Percentiles rank a stretch among this genome's conserved stretches.
phyloP scores from a whole-genome alignment of 1,140 invertebrate genomes.

The Cyclargus thomasi region DNA sequence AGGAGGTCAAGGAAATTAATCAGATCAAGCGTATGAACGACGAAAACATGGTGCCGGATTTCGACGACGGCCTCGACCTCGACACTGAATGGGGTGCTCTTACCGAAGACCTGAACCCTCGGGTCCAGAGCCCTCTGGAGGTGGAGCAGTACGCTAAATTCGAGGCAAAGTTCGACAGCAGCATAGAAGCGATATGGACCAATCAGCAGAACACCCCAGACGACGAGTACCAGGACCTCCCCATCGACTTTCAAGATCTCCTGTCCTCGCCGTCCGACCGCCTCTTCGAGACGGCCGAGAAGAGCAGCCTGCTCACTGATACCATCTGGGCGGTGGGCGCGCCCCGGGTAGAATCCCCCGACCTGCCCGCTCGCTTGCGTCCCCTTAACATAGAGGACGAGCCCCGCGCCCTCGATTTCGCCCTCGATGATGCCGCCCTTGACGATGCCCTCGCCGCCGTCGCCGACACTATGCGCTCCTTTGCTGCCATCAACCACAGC shows the following conservation, averaged over 20 bases:
- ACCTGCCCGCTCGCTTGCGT: slow-evolving; percentile 56
- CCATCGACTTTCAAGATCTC: slow-evolving; percentile 76
- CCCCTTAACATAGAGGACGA: slow-evolving; percentile 55
- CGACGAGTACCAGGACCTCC: slow-evolving; percentile 76
- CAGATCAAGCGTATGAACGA: slow-evolving; percentile 42
- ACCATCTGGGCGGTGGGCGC: slow-evolving; percentile 61
- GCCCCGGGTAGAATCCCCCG: slow-evolving; percentile 39
- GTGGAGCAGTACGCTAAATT: slow-evolving; percentile 78
- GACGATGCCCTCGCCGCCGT: slow-evolving; percentile 57
- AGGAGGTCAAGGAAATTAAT: slow-evolving; percentile 54
- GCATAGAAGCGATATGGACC: slow-evolving; percentile 79
- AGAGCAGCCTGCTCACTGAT: slow-evolving; percentile 52
- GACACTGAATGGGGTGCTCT: slow-evolving; percentile 61
- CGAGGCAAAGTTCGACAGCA: slow-evolving; percentile 80
- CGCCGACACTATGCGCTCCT: slow-evolving; percentile 60
- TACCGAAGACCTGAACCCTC: slow-evolving; percentile 48
- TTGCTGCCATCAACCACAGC: slow-evolving; percentile 76
- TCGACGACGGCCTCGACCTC: slow-evolving; percentile 56
- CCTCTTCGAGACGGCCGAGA: slow-evolving; percentile 59
- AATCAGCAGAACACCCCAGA: slow-evolving; percentile 66
- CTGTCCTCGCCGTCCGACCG: slow-evolving; percentile 74
- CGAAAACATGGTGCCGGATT: slow-evolving; percentile 59
- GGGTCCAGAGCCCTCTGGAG: slow-evolving; percentile 60
- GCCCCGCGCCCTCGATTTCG: slow-evolving; percentile 42
- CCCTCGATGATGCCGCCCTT: slow-evolving; percentile 50